phyloP scores from a whole-genome alignment of 1,140 invertebrate genomes.

The Laupala kohalensis region DNA sequence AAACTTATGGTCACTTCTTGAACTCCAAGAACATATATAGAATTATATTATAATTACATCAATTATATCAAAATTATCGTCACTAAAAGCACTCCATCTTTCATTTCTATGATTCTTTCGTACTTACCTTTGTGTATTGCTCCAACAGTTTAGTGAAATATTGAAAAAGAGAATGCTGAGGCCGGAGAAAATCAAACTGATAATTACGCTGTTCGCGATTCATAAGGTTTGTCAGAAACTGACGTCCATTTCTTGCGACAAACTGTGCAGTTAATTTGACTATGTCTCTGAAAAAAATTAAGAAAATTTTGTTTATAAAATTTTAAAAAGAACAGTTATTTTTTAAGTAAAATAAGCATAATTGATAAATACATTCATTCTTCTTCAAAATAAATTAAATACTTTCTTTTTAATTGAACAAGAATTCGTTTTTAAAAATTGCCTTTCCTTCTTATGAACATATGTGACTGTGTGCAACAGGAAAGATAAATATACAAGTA shows the following conservation, averaged over 20 bases:
- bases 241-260: conserved; percentile 93
- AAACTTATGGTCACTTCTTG: background rate
- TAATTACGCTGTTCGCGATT: conserved; percentile 96
- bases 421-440: too few species aligned
- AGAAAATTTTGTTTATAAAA: background rate
- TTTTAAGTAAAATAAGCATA: too few species aligned
- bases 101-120: too few species aligned
- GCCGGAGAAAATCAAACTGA: conserved; percentile 96
- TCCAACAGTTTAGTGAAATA: conserved; percentile 97
- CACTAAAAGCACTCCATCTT: background rate
- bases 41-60: background rate
- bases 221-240: conserved; percentile 97
- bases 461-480: too few species aligned
- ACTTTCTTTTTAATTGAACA: too few species aligned
- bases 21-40: background rate
- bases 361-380: too few species aligned
- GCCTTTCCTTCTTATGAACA: too few species aligned
- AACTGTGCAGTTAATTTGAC: conserved; percentile 98
- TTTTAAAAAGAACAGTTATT: background rate
- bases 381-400: too few species aligned
- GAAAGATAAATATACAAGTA: too few species aligned
- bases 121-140: conserved; percentile 84
- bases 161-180: conserved; percentile 95
- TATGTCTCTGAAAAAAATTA: conserved; percentile 57
- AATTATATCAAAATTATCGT: conserved; percentile 10